phyloP scores from a whole-genome alignment of 2,113 vertebrate species.

The Mungos mungo region DNA sequence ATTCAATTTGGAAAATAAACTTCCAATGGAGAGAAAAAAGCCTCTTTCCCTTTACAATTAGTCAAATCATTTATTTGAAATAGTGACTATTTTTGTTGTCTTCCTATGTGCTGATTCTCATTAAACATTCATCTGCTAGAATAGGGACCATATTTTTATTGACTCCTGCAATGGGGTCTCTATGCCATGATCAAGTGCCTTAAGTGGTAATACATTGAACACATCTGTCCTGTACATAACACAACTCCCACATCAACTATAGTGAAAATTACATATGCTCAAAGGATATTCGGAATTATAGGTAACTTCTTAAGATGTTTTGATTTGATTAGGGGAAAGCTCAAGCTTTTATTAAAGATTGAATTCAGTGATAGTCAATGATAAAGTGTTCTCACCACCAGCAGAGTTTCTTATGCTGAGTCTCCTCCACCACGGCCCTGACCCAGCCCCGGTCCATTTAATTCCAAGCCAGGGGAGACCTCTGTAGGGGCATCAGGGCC shows the following conservation, averaged over 20 bases:
- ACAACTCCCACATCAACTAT: accelerated
- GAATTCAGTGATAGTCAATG: background rate
- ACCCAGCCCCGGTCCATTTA: background rate
- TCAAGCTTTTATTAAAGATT: background rate
- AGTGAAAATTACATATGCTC: background rate
- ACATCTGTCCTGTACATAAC: background rate
- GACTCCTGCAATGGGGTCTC: background rate
- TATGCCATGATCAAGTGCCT: background rate
- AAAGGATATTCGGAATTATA: background rate
- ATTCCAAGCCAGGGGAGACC: background rate
- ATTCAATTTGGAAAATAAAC: background rate
- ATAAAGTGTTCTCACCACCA: background rate
- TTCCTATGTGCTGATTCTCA: background rate
- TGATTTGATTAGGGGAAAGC: background rate
- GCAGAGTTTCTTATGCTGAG: no score
- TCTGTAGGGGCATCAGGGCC: accelerated
- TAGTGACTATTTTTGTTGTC: background rate
- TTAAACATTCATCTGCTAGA: background rate
- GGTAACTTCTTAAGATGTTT: background rate
- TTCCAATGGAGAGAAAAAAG: background rate
- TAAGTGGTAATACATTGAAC: background rate
- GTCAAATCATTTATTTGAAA: background rate
- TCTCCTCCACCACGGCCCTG: accelerated
- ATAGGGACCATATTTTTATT: background rate
- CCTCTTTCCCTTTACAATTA: background rate